These are phyloP conservation scores for Cinara cedri DNA, from an alignment of 2,888 invertebrate species.

Conservation along the genomic window DNA sequence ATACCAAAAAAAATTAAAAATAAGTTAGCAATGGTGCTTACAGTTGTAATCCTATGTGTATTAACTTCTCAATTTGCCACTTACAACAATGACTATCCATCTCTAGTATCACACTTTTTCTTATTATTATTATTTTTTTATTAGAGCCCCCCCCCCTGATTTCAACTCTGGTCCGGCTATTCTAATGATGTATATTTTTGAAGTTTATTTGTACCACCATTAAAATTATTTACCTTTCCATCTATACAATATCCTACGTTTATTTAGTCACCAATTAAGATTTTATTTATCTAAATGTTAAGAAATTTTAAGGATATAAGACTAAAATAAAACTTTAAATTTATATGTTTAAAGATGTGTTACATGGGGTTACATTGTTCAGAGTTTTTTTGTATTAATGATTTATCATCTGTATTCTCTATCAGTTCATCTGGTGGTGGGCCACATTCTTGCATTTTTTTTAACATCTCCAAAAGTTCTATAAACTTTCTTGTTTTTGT, in stretches of 20 bases:
- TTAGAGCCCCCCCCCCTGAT: too few relatives aligned
- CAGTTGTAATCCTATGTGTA: too few relatives aligned
- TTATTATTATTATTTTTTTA: too few relatives aligned
- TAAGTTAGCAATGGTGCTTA: too few relatives aligned
- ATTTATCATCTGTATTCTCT: conserved; percentile 12
- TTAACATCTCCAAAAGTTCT: conserved; percentile 55
- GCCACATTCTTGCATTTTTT: conserved; percentile 58
- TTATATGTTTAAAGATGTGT: background rate
- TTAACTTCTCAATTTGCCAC: too few relatives aligned
- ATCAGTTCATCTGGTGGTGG: conserved; percentile 57
- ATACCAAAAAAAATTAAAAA: too few relatives aligned
- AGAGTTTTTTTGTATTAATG: conserved; percentile 24
- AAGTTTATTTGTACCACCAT: background rate
- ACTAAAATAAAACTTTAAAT: background rate
- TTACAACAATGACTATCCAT: background rate
- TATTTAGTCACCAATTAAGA: too few relatives aligned
- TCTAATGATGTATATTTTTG: background rate
- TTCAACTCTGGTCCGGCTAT: too few relatives aligned
- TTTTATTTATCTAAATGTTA: conserved; percentile 46
- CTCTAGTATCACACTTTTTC: too few relatives aligned
- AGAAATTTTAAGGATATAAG: conserved; percentile 44
- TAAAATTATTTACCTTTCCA: conserved; percentile 42
- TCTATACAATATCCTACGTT: conserved; percentile 42
- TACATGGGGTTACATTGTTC: conserved; percentile 46
- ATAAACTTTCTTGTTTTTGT: too few relatives aligned